Percentiles rank a stretch among this genome's conserved stretches.
Conservation (phyloP, 2,797 vertebrate genomes). For the Melanotaenia nigrans region DNA sequence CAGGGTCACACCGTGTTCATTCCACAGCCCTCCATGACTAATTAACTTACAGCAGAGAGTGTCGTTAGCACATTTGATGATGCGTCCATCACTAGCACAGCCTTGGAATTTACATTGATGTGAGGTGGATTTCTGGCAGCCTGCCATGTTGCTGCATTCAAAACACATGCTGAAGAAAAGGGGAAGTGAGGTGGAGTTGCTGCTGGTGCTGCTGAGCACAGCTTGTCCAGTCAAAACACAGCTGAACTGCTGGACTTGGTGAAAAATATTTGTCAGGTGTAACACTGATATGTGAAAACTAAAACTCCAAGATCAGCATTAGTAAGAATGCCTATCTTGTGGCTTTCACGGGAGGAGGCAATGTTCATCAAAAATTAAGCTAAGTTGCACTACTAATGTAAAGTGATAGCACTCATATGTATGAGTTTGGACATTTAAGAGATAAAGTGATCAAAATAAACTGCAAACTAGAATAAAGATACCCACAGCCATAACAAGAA, state of each 20-base stretch:
- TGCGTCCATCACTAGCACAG: conserved; percentile 66
- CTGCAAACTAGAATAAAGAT: conserved; percentile 25
- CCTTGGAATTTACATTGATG: conserved; percentile 67
- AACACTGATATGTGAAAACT: conserved; percentile 46
- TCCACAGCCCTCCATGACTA: conserved; percentile 81
- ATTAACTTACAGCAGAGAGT: conserved; percentile 80
- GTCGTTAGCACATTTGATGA: conserved; percentile 77
- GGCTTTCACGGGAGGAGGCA: conserved; percentile 67
- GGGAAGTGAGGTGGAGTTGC: conserved; percentile 43
- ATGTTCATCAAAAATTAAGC: conserved; percentile 53
- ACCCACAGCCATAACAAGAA: conserved; percentile 86
- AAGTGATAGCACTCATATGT: conserved; percentile 17
- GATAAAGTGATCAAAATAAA: not conserved
- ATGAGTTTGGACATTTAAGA: not conserved
- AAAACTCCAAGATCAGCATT: conserved; percentile 29
- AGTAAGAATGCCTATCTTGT: conserved; percentile 20
- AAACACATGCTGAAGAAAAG: conserved; percentile 37
- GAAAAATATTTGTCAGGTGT: conserved; percentile 59
- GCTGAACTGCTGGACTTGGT: conserved; percentile 54
- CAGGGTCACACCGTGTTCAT: conserved; percentile 81
- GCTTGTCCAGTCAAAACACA: conserved; percentile 63
- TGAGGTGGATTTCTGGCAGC: conserved; percentile 65
- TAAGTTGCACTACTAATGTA: conserved; percentile 5
- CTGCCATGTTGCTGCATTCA: conserved; percentile 49
- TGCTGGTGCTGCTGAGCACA: conserved; percentile 49